These are phyloP conservation scores for crab-eating macaque (Macaca fascicularis) DNA, from an alignment of 2,113 vertebrate species.

Conservation along the genomic window T2T-MFA8v1.1 NC_088380.1:108629001-108629500, in stretches of 20 bases:
- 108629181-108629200: neutral
- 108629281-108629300: neutral
- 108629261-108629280: neutral
- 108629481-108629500: constrained; percentile 26
- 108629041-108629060: neutral
- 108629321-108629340: neutral
- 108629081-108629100: neutral
- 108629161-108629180: neutral
- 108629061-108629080: neutral
- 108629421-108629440: constrained; percentile 18
- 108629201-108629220: neutral
- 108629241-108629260: constrained; percentile 11
- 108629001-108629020: neutral
- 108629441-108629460: constrained; percentile 43
- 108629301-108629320: neutral
- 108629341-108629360: constrained; percentile 26
- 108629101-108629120: neutral
- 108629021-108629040: neutral
- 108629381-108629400: constrained; percentile 58
- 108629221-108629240: neutral
- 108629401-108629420: neutral
- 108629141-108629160: neutral
- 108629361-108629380: neutral
- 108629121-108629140: neutral
- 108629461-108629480: constrained; percentile 24